Base-by-base conservation (phyloP, 1,140 invertebrate species). In the Zaprionus tsacasi region DNA sequence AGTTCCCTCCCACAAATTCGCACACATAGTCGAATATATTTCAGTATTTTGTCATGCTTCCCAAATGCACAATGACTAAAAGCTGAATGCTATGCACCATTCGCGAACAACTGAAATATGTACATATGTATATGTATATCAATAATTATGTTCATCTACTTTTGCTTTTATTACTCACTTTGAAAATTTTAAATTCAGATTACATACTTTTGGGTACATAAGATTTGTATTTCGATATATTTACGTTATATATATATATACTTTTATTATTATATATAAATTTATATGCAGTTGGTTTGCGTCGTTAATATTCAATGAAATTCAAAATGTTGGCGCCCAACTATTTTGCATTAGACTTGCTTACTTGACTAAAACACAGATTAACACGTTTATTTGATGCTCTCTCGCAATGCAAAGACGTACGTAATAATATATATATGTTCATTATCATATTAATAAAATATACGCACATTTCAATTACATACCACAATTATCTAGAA, bases 111-210 rank as follows among this genome's bases (percentile, higher is more conserved):
- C 3, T 12, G 4, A 3, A 60, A 30, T 7, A 35, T n/a, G 52
- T 71, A 1, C 6, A 58, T 66, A 66, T 66, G n/a, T 66, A 56
- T 55, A 25, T 38, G 25, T 52, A 25, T 38, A 35, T 52, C 25
- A 50, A 11, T 17, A 8, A 57, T 55, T 55, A 61, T 45, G 61
- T 74, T 82, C 68, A 82, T 78, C 80, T 88, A 86, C 82, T 78
- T 82, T 87, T 88, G 79, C 85, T 70, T 87, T 89, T 88, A 88
- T 89, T 88, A 89, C 79, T 83, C 77, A 83, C 70, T 87, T 87
- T 89, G 83, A 88, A 88, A 88, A 87, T 83, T 86, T 86, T 87
- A 82, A 87, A 87, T 87, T 83, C 82, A 87, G 82, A 87, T 87
- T 87, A 87, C 82, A 87, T 88, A 86, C 70, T 72, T 88, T 80